These are phyloP conservation scores for Sabellastarte sp. DNA, from an alignment of 2,888 invertebrate genomes.

Conservation along the genomic window DNA sequence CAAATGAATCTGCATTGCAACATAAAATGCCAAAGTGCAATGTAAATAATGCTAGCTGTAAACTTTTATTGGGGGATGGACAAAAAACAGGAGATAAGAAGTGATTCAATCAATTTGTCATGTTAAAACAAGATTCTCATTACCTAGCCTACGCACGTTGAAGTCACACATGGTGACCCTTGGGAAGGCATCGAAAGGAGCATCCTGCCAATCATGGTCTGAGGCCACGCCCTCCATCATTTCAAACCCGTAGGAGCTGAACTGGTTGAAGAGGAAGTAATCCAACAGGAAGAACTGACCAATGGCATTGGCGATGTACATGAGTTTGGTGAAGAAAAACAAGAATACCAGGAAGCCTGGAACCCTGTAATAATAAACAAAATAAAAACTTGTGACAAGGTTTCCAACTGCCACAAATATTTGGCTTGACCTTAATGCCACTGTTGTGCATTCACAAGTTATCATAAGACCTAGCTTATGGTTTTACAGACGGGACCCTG, in stretches of 20 bases:
- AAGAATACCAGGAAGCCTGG: conserved; percentile 47
- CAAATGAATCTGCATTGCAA: no score
- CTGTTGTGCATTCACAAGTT: no score
- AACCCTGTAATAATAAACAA: conserved; percentile 10
- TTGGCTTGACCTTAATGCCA: no score
- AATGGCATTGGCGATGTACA: conserved; percentile 45
- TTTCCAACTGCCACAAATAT: no score
- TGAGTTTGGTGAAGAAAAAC: conserved; percentile 46
- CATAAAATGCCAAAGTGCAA: no score
- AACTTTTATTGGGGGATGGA: background rate
- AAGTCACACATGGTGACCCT: conserved; percentile 58
- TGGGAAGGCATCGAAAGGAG: conserved; percentile 55
- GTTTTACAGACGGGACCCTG: no score
- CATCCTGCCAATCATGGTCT: conserved; percentile 19
- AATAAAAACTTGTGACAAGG: no score
- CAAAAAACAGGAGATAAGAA: background rate
- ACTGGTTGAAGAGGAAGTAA: conserved; percentile 50
- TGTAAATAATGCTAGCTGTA: no score
- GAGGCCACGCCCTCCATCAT: conserved; percentile 29
- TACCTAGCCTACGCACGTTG: conserved; percentile 44
- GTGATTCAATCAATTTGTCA: background rate
- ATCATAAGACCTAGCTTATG: no score
- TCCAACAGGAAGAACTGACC: conserved; percentile 53
- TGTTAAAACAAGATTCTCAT: background rate
- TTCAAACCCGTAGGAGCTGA: conserved; percentile 53